A percentile compares a stretch with the other conserved stretches of the same genome.
These are phyloP conservation scores for Sinella curviseta DNA, from an alignment of 1,140 invertebrate species.

Conservation along the genomic window DNA sequence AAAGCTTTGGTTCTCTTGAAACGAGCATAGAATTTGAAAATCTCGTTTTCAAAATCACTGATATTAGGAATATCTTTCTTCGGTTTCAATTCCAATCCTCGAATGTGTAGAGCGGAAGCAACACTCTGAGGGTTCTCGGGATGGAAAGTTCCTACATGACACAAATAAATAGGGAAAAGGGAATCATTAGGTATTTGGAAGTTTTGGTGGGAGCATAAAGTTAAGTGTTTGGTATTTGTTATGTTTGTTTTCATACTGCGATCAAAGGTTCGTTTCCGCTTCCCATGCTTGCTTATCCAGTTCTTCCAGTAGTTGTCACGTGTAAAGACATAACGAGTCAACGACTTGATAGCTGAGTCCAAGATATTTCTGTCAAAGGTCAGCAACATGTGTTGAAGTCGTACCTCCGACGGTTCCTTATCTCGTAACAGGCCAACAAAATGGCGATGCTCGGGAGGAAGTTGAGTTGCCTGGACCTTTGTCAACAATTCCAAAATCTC, in stretches of 20 bases:
- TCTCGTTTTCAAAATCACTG: constrained; percentile 40
- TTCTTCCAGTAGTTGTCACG: constrained; percentile 37
- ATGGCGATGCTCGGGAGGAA: not conserved
- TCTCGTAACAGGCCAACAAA: constrained; percentile 29
- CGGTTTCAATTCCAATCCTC: constrained; percentile 34
- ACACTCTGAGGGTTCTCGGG: constrained; percentile 43
- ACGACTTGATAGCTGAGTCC: constrained; percentile 21
- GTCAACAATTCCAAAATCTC: constrained; percentile 39
- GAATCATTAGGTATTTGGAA: not conserved
- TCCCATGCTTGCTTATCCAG: constrained; percentile 30
- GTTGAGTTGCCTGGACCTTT: constrained; percentile 6
- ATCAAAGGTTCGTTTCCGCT: constrained; percentile 41
- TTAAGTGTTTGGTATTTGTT: too few relatives aligned
- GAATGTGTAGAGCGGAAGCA: constrained; percentile 47
- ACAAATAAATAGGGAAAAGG: not conserved
- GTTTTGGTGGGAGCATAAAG: not conserved
- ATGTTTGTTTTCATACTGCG: too few relatives aligned
- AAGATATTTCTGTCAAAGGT: constrained; percentile 39
- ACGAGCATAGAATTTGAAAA: constrained; percentile 42
- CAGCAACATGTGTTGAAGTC: constrained; percentile 38
- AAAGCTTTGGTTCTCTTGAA: constrained; percentile 44
- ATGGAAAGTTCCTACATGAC: constrained; percentile 44
- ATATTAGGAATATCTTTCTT: constrained; percentile 21
- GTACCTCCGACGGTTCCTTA: constrained; percentile 33
- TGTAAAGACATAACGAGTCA: constrained; percentile 33